Percentiles rank a stretch among this genome's conserved stretches.
These are phyloP conservation scores for Rotaria magnacalcarata DNA, from an alignment of 2,888 invertebrate genomes.

Conservation along the genomic window DNA sequence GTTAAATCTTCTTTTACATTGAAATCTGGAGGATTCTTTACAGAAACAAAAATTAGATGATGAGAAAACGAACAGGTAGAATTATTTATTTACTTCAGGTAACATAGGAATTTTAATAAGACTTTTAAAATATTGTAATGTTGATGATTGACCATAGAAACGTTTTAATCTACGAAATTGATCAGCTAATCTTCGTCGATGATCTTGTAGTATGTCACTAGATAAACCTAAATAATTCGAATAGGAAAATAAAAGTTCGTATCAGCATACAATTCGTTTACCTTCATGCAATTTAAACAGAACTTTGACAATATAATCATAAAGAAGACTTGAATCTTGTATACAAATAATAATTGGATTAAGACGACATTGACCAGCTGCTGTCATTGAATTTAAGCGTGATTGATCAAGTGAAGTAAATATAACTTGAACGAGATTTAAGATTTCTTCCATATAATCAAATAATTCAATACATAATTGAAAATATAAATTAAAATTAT, in stretches of 20 bases:
- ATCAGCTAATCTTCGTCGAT: slow-evolving; percentile 73
- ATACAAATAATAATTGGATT: slow-evolving; percentile 75
- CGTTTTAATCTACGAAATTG: slow-evolving; percentile 50
- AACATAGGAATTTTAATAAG: slow-evolving; percentile 84
- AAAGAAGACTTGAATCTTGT: slow-evolving; percentile 88
- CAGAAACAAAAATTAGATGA: no score
- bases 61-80: not conserved
- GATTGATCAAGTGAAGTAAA: slow-evolving; percentile 88
- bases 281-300: slow-evolving; percentile 84
- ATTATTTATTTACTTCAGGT: slow-evolving; percentile 68
- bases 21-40: slow-evolving; percentile 84
- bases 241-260: slow-evolving; percentile 44
- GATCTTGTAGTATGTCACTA: slow-evolving; percentile 81
- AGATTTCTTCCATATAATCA: slow-evolving; percentile 74
- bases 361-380: slow-evolving; percentile 87
- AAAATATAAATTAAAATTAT: slow-evolving; percentile 49
- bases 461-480: slow-evolving; percentile 94
- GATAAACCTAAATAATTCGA: slow-evolving; percentile 66
- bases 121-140: slow-evolving; percentile 92
- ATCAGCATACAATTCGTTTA: slow-evolving; percentile 52
- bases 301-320: slow-evolving; percentile 91
- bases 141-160: slow-evolving; percentile 86
- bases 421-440: slow-evolving; percentile 61
- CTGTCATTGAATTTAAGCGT: slow-evolving; percentile 91
- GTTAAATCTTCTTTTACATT: slow-evolving; percentile 82